Base-by-base conservation (phyloP, 2,113 vertebrate genomes). In the Dipodomys ordii region DNA sequence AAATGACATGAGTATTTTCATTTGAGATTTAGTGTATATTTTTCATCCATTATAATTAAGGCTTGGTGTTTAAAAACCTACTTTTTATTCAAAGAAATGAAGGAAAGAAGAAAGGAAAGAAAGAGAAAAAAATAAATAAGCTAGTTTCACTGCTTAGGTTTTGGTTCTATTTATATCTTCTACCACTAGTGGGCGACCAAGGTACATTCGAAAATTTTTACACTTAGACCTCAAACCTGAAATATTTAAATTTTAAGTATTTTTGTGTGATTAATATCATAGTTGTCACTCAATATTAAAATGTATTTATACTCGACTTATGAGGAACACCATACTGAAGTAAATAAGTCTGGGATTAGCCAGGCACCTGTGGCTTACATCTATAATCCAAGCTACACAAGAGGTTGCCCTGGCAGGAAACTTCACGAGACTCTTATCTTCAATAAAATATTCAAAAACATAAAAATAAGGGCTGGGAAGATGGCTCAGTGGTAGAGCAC, bases 131-230 rank as follows among this genome's bases (percentile, higher is more conserved):
- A 39, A 39, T 39, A 39, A 39, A 39, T 3, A 39, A 39, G 39
- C 39, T 39, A 39, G 39, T 39, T 39, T 39, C 39, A 39, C 5
- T 3, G 39, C 53, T 57, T 16, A 57, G 3, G 27, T 82, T 93
- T 93, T 72, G 30, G n/a, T 20, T 95, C 92, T 87, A 35, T 97
- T 95, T 84, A 57, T 57, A 7, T 7, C 9, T 22, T 15, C 3
- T 9, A 90, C 96, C 97, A 97, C 96, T 94, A 97, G 97, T 96
- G 96, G 97, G 97, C 87, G 67, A 28, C 60, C 74, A 94, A 96
- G 92, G 64, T 57, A 73, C 89, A 95, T 65, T 62, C 93, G 32
- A 95, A 96, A 96, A 95, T 35, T 18, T 57, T 12, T 53, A 87
- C 4, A 2, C 20, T 27, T 81, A 1, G 32, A 2, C 28, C 10